These are phyloP conservation scores for Coenonympha arcania DNA, from an alignment of 2,888 invertebrate genomes.

Conservation along the genomic window DNA sequence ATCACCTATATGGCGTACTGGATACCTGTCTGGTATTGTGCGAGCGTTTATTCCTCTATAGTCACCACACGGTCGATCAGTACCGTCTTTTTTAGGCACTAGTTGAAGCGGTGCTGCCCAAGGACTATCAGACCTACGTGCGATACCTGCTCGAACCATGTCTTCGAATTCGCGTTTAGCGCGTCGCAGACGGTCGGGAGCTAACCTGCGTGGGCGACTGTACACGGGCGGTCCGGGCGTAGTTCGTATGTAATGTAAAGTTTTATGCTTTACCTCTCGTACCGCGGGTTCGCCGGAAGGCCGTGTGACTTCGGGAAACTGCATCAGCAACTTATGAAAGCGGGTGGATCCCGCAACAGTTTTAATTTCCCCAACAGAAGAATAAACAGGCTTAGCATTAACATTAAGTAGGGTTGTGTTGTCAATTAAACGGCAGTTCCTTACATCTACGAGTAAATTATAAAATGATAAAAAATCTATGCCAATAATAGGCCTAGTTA, in stretches of 20 bases:
- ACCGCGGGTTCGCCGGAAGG: conserved; percentile 7
- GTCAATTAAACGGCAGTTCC: background rate
- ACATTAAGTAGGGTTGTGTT: background rate
- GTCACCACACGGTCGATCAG: background rate
- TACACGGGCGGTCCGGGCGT: conserved; percentile 27
- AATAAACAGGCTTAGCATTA: background rate
- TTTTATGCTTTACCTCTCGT: conserved; percentile 13
- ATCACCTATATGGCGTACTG: background rate
- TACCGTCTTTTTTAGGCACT: background rate
- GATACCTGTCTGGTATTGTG: background rate
- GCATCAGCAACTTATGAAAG: conserved; percentile 4
- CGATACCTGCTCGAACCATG: conserved; percentile 26
- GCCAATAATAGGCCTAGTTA: conserved; percentile 21
- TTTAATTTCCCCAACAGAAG: background rate
- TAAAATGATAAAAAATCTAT: conserved; percentile 17
- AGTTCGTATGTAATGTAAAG: conserved; percentile 19
- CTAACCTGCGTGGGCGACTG: conserved; percentile 27
- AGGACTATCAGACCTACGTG: conserved; percentile 23
- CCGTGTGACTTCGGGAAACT: conserved; percentile 8
- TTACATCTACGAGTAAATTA: conserved; percentile 13
- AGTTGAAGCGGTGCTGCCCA: conserved; percentile 29
- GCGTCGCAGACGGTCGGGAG: conserved; percentile 24
- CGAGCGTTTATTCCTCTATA: background rate
- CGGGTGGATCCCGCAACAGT: background rate
- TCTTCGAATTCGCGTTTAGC: conserved; percentile 29